These are phyloP conservation scores for Diabrotica undecimpunctata DNA, from an alignment of 1,140 invertebrate species.

Conservation along the genomic window DNA sequence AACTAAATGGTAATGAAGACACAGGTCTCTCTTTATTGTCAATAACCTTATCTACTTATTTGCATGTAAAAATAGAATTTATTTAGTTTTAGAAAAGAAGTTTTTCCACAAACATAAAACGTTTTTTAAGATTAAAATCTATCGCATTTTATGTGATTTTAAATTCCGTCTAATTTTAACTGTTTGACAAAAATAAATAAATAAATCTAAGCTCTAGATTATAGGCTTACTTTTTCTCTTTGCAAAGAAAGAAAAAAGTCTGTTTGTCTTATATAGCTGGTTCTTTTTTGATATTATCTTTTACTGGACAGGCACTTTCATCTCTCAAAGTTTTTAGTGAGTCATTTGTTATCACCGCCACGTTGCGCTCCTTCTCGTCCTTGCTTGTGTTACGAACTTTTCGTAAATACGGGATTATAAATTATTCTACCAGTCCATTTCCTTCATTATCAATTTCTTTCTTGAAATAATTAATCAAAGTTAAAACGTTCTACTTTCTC, in stretches of 20 bases:
- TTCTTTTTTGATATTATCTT: neutral
- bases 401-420: slow-evolving; percentile 1
- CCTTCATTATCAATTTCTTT: neutral
- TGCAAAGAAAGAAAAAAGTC: neutral
- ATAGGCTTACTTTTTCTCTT: neutral
- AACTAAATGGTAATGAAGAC: too few species aligned
- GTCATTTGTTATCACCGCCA: neutral
- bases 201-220: too few species aligned
- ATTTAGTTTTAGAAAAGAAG: too few species aligned
- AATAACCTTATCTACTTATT: too few species aligned
- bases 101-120: too few species aligned
- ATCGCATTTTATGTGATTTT: too few species aligned
- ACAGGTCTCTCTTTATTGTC: too few species aligned
- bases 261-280: neutral
- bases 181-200: too few species aligned
- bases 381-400: neutral
- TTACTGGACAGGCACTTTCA: slow-evolving; percentile 1
- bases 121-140: too few species aligned
- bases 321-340: slow-evolving; percentile 1
- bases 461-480: slow-evolving; percentile 1
- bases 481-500: slow-evolving; percentile 2
- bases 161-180: too few species aligned
- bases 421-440: slow-evolving; percentile 1
- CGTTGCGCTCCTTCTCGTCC: neutral
- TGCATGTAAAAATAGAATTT: too few species aligned